Base-by-base conservation (phyloP, 2,113 vertebrate species). In the Entelurus aequoreus region DNA sequence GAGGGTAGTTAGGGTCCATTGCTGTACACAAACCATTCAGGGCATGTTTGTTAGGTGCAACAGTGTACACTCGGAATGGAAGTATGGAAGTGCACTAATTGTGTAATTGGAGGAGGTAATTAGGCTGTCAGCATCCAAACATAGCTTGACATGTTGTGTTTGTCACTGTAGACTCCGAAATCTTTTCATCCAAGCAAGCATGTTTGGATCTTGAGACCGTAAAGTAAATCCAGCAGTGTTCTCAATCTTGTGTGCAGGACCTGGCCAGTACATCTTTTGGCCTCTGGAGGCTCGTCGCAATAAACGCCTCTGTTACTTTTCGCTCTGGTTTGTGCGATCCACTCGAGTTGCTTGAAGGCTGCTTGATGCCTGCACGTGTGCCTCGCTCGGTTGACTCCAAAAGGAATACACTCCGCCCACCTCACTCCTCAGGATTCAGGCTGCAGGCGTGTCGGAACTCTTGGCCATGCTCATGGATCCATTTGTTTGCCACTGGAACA, bases 391-490 rank as follows among this genome's bases (percentile, higher is more conserved):
- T 79, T 72, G 75, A 68, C 60, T 78, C 78, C 40, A 64, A 64
- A 78, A 70, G 68, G 76, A 10, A 44, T 12, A 55, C 5, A 16
- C 16, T 51, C 58, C 5, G 5, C 48, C 62, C 68, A 35, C 56
- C 63, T 92, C 89, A 97, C 70, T 94, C 94, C 3, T 77, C 77
- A 0, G 91, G 91, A 55, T 90, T 67, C 3, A 84, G 46, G 54
- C 91, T 75, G 75, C 95, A 98, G 14, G 86, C 93, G 48, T 90
- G 86, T 21, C 86, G 90, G 66, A 97, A 98, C 72, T 98, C 94
- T 85, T 98, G 96, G 19, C 95, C 96, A 0, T 94, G 75, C 57
- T 96, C 95, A 0, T 97, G 95, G 74, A 98, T 92, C 96, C 94
- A 98, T 52, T 97, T 98, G 79, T 97, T 98, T 0, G 94, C 95